Conservation (phyloP, 2,113 vertebrate genomes). For the Ptilonorhynchus violaceus region DNA sequence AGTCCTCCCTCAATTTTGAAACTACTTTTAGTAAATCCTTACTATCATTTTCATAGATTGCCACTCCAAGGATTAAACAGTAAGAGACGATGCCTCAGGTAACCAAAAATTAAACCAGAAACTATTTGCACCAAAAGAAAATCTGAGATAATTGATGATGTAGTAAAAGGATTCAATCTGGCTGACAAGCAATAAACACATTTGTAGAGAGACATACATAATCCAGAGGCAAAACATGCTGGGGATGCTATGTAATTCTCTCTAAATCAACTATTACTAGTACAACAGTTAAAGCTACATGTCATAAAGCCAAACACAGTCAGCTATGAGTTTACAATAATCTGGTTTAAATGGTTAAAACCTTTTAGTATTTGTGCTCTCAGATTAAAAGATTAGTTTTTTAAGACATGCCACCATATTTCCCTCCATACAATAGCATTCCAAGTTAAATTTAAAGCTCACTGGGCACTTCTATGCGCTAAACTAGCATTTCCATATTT, state of each 20-base stretch:
- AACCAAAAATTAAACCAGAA: not conserved
- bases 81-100: not conserved
- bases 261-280: not conserved
- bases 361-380: not conserved
- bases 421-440: not conserved
- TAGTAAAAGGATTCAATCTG: not conserved
- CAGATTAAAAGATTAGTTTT: constrained; percentile 3
- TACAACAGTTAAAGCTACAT: not conserved
- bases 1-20: not conserved
- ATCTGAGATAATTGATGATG: not conserved
- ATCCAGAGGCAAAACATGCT: not conserved
- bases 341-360: not conserved
- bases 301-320: not conserved
- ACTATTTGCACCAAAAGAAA: not conserved
- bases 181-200: not conserved
- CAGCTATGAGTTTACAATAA: not conserved
- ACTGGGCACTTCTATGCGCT: not conserved
- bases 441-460: not conserved
- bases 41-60: not conserved
- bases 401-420: not conserved
- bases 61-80: not conserved
- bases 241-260: not conserved
- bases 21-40: not conserved
- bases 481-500: not conserved
- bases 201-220: not conserved